Evolutionary conservation across 2,888 invertebrate genomes (phyloP).

Genomic region (Pocota personata): DNA sequence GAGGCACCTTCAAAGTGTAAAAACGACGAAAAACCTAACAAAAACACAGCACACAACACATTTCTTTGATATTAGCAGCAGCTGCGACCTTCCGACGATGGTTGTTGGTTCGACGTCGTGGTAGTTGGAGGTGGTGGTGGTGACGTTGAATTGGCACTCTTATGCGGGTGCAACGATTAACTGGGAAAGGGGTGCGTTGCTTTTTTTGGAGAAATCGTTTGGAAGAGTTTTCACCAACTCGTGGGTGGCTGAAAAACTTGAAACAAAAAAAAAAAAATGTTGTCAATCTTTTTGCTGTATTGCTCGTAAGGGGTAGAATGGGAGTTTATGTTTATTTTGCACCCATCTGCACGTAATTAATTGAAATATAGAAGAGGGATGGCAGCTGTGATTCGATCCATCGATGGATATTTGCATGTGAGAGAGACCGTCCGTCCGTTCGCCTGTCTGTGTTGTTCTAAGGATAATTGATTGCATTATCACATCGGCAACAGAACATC

Average conservation of each 20-base stretch:
- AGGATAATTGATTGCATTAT: conserved; percentile 73
- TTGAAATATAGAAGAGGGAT: conserved; percentile 60
- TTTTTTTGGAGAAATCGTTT: conserved; percentile 44
- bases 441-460: conserved; percentile 65
- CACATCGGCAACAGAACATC: conserved; percentile 38
- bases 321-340: conserved; percentile 64
- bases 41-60: conserved; percentile 70
- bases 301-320: background rate
- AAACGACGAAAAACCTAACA: conserved; percentile 66
- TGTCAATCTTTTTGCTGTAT: conserved; percentile 58
- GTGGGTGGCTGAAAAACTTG: conserved; percentile 38
- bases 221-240: conserved; percentile 35
- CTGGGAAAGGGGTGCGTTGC: conserved; percentile 51
- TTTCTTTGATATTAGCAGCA: conserved; percentile 74
- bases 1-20: conserved; percentile 62
- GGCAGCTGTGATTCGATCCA: conserved; percentile 61
- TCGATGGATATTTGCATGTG: conserved; percentile 65
- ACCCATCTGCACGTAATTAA: conserved; percentile 74
- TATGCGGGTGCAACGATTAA: conserved; percentile 73
- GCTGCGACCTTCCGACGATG: conserved; percentile 70
- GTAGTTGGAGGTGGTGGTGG: background rate
- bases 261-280: conserved; percentile 37
- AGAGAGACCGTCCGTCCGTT: conserved; percentile 24
- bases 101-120: background rate
- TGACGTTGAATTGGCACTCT: conserved; percentile 68